Percentiles rank a stretch among this genome's conserved stretches.
Conservation (phyloP, 1,140 invertebrate genomes). For the Pollicipes pollicipes region DNA sequence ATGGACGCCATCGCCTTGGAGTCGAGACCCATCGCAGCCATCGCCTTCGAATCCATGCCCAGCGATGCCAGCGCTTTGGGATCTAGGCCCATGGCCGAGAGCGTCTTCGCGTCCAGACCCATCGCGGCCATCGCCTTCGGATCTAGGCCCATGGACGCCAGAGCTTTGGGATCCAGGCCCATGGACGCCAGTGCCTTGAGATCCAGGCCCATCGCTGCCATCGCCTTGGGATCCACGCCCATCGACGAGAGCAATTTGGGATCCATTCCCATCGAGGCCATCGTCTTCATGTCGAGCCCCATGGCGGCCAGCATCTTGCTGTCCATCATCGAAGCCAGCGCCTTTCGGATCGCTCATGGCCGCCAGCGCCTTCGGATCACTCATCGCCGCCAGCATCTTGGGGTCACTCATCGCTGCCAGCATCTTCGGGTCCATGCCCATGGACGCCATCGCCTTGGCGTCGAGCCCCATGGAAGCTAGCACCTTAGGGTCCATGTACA, state of each 20-base stretch:
- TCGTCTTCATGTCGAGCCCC: slow-evolving; percentile 19
- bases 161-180: slow-evolving; percentile 20
- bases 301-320: slow-evolving; percentile 13
- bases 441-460: slow-evolving; percentile 14
- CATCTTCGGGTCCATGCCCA: slow-evolving; percentile 17
- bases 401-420: slow-evolving; percentile 21
- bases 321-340: slow-evolving; percentile 9
- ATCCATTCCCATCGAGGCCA: slow-evolving; percentile 16
- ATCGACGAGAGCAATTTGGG: slow-evolving; percentile 10
- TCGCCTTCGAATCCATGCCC: slow-evolving; percentile 11
- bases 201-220: slow-evolving; percentile 17
- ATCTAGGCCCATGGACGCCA: slow-evolving; percentile 19
- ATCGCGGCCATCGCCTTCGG: slow-evolving; percentile 15
- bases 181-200: slow-evolving; percentile 9
- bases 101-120: slow-evolving; percentile 19
- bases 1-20: slow-evolving; percentile 12
- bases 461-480: slow-evolving; percentile 17
- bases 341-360: slow-evolving; percentile 12
- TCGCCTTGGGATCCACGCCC: slow-evolving; percentile 19
- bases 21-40: slow-evolving; percentile 12
- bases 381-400: slow-evolving; percentile 26
- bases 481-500: slow-evolving; percentile 19
- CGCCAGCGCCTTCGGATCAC: slow-evolving; percentile 11
- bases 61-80: slow-evolving; percentile 13
- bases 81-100: slow-evolving; percentile 14